These are phyloP conservation scores for Papilio aristodemus DNA, from an alignment of 1,140 invertebrate genomes.

Conservation along the genomic window DNA sequence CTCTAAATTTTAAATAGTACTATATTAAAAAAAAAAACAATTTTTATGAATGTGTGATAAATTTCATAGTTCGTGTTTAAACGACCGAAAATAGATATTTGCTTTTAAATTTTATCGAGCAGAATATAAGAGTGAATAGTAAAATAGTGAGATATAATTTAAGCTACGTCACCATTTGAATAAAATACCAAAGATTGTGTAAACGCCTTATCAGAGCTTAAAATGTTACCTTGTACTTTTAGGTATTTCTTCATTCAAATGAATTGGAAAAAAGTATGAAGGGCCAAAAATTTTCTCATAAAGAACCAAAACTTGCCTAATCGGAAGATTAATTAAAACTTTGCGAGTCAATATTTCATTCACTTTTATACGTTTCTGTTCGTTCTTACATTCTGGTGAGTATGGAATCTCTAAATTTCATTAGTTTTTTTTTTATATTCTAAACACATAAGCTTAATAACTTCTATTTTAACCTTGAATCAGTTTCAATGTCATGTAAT, in stretches of 20 bases:
- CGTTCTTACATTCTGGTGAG: too few species aligned
- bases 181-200: too few species aligned
- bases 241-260: too few species aligned
- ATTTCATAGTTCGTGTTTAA: not conserved
- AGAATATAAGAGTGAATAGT: not conserved
- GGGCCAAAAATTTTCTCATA: too few species aligned
- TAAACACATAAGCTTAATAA: not conserved
- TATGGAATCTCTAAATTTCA: too few species aligned
- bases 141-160: not conserved
- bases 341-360: not conserved
- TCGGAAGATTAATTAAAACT: not conserved
- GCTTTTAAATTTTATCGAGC: not conserved
- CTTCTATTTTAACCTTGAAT: not conserved
- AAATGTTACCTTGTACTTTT: too few species aligned
- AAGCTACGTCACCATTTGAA: too few species aligned
- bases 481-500: conserved; percentile 3
- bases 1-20: too few species aligned
- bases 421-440: too few species aligned
- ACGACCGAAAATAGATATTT: not conserved
- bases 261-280: too few species aligned
- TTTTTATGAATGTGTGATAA: not conserved
- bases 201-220: too few species aligned
- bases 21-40: too few species aligned
- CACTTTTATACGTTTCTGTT: not conserved
- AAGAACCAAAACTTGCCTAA: not conserved